phyloP scores from a whole-genome alignment of 2,888 invertebrate species.

The Enchytraeus crypticus region DNA sequence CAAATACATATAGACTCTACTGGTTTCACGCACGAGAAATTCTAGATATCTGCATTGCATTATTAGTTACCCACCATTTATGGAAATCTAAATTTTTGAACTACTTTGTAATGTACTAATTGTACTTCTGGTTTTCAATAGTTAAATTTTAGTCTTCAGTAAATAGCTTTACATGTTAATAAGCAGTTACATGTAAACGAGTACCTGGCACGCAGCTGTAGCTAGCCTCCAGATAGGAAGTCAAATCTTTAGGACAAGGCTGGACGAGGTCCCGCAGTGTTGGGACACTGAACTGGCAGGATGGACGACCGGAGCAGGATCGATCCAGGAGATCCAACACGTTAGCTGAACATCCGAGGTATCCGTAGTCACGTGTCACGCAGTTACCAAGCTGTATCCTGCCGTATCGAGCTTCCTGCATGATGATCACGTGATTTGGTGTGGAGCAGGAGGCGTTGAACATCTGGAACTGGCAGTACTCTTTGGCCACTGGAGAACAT shows the following conservation, averaged over 20 bases:
- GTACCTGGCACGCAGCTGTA: constrained; percentile 10
- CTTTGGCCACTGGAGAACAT: constrained; percentile 4
- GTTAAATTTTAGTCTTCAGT: too few relatives aligned
- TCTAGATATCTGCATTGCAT: too few relatives aligned
- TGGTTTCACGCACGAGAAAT: too few relatives aligned
- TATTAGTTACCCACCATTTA: too few relatives aligned
- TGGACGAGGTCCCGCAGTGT: constrained; percentile 14
- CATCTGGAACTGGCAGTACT: constrained; percentile 14
- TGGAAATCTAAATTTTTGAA: too few relatives aligned
- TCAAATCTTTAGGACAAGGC: constrained; percentile 18
- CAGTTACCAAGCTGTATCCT: constrained; percentile 8
- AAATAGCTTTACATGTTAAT: too few relatives aligned
- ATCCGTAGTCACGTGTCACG: constrained; percentile 10
- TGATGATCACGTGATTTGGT: constrained; percentile 9
- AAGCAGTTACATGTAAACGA: too few relatives aligned
- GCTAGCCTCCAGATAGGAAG: constrained; percentile 4
- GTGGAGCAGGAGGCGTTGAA: constrained; percentile 9
- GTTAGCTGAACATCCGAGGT: constrained; percentile 12
- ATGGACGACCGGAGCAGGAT: constrained; percentile 11
- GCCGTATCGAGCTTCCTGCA: constrained; percentile 10
- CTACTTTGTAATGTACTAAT: too few relatives aligned
- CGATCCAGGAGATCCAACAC: constrained; percentile 12
- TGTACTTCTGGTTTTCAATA: too few relatives aligned
- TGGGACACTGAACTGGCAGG: constrained; percentile 15
- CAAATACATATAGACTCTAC: too few relatives aligned